A percentile compares a stretch with the other conserved stretches of the same genome.
phyloP scores from a whole-genome alignment of 2,113 vertebrate species.

The Neotragus moschatus region DNA sequence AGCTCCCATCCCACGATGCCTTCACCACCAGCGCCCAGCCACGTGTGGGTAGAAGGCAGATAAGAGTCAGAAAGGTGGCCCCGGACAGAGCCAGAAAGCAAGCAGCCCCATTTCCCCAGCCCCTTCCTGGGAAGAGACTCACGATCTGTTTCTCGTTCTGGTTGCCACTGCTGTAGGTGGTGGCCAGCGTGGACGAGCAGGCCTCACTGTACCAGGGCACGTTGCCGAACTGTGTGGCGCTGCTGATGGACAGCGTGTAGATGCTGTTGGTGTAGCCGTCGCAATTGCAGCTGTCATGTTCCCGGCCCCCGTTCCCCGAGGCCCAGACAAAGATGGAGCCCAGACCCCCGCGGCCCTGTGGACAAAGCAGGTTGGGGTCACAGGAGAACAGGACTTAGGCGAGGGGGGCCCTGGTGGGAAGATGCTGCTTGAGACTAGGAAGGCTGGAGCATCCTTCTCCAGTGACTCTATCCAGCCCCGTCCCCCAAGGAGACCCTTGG shows the following conservation, averaged over 20 bases:
- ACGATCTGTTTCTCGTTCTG: slow-evolving; percentile 98
- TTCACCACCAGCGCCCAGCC: not conserved
- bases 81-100: not conserved
- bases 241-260: slow-evolving; percentile 99
- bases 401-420: not conserved
- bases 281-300: slow-evolving; percentile 98
- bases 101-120: not conserved
- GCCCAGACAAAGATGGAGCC: slow-evolving; percentile 99
- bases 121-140: slow-evolving; percentile 70
- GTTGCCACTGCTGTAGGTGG: slow-evolving; percentile 97
- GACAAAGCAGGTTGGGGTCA: slow-evolving; percentile 19
- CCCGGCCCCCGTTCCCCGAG: slow-evolving; percentile 94
- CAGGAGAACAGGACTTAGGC: not conserved
- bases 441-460: not conserved
- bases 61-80: rapidly evolving
- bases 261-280: slow-evolving; percentile 99
- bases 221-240: slow-evolving; percentile 93
- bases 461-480: not conserved
- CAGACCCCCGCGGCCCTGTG: slow-evolving; percentile 90
- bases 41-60: rapidly evolving
- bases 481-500: not conserved
- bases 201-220: slow-evolving; percentile 99
- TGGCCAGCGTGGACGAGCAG: slow-evolving; percentile 97
- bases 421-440: not conserved
- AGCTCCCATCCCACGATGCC: rapidly evolving